Percentiles rank a stretch among this genome's conserved stretches.
These are phyloP conservation scores for Halictus ligatus DNA, from an alignment of 2,888 invertebrate species.

Conservation along the genomic window DNA sequence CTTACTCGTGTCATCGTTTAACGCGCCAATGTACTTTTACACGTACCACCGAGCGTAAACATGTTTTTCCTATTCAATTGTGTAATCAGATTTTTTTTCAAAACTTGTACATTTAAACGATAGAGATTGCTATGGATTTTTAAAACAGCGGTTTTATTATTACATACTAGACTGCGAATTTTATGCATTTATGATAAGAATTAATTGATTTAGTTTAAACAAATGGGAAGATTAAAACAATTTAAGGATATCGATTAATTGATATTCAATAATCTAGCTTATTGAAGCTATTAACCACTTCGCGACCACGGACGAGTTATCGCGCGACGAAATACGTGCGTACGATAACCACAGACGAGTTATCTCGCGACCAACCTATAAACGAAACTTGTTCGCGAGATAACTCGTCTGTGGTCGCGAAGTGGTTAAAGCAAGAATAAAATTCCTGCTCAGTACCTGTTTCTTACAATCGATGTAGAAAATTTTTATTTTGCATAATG, in stretches of 20 bases:
- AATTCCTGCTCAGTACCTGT: background rate
- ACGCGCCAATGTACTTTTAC: background rate
- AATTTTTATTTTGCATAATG: background rate
- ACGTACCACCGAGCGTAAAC: constrained; percentile 1
- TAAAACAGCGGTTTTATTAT: background rate
- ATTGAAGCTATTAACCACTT: background rate
- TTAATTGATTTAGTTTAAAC: background rate
- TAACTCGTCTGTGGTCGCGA: too few relatives aligned
- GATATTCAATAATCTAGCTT: background rate
- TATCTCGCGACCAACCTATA: too few relatives aligned
- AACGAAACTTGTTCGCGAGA: too few relatives aligned
- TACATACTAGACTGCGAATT: background rate
- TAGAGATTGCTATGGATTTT: background rate
- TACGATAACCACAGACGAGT: too few relatives aligned
- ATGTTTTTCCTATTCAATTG: constrained; percentile 9
- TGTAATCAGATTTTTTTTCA: background rate
- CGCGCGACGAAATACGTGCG: too few relatives aligned
- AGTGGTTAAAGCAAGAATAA: too few relatives aligned
- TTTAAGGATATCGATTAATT: background rate
- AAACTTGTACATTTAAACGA: background rate
- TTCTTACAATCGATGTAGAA: background rate
- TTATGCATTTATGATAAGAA: background rate
- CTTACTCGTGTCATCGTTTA: constrained; percentile 7
- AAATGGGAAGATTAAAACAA: background rate
- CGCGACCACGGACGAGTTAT: too few relatives aligned